Evolutionary conservation across 2,113 vertebrate species (phyloP), one percentile per base, ranked within the genome.

Genomic region (Pituophis catenifer): DNA sequence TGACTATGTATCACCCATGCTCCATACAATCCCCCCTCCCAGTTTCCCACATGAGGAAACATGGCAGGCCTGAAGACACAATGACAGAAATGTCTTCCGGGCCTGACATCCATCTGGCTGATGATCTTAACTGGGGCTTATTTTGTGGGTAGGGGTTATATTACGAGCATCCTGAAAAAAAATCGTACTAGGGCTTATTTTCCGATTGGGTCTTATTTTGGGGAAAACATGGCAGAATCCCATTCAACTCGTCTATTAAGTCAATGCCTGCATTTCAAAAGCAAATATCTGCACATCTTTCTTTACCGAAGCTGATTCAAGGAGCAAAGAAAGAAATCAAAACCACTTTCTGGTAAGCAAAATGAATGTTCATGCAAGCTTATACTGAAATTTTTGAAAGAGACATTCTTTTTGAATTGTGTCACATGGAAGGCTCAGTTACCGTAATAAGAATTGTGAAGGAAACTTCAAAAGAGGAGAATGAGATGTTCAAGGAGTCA

Each of bases 391-490:
- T 24, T 88, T 88, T 65, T 88, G 87, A 29, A 86, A 54, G 24
- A 59, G n/a, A 91, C 50, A 50, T 90, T 38, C 3, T 90, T 29
- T 12, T 93, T 8, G 94, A 94, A 96, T 93, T 88, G 92, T 88
- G 6, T 92, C 89, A 6, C 0, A 38, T 38, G 38, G 38, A 38
- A 38, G 38, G 38, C 38, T 38, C 38, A 38, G 86, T 93, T 94
- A 91, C 0, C 17, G 89, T 90, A 91, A 90, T 92, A 91, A 57
- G 9, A 90, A 13, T 55, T 86, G 15, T 0, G 38, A 33, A 2
- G 3, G 3, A n/a, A 5, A 5, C 24, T 88, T 62, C 48, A 70
- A 88, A 87, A 90, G 23, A 10, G 91, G 10, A 92, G 11, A 26
- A 0, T 87, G 29, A n/a, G 85, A 6, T 91, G 3, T 89, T 95